These are phyloP conservation scores for Lucilia cuprina DNA, from an alignment of 1,140 invertebrate species.

Conservation along the genomic window DNA sequence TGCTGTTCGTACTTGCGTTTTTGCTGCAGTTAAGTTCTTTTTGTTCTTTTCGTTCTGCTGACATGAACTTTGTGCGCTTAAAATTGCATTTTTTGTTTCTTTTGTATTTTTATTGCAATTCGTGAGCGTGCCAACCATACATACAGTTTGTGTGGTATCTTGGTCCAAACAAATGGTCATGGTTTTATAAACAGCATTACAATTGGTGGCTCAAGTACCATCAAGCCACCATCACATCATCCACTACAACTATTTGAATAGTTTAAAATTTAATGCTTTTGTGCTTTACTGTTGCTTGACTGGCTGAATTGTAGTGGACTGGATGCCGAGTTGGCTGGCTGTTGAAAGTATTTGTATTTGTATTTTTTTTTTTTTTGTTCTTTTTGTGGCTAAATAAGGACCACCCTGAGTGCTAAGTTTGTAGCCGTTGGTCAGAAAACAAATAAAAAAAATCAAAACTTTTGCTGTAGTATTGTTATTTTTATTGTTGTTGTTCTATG, in stretches of 20 bases:
- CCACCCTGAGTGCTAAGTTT: slow-evolving; percentile 29
- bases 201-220: slow-evolving; percentile 15
- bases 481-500: not conserved
- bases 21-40: not conserved
- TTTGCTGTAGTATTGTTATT: not conserved
- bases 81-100: not conserved
- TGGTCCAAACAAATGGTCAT: not conserved
- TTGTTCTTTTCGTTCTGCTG: not conserved
- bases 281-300: not conserved
- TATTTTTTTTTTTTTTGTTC: not conserved
- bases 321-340: not conserved
- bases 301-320: not conserved
- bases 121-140: slow-evolving; percentile 25
- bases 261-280: not conserved
- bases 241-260: not conserved
- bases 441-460: not conserved
- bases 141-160: not conserved
- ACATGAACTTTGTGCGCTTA: slow-evolving; percentile 32
- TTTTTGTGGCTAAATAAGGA: slow-evolving; percentile 4
- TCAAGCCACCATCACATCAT: not conserved
- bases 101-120: slow-evolving; percentile 24
- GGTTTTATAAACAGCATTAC: slow-evolving; percentile 17
- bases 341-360: not conserved
- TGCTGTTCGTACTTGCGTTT: not conserved
- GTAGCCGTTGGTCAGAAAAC: slow-evolving; percentile 22